Percentiles rank a stretch among this genome's conserved stretches.
Evolutionary conservation across 2,113 vertebrate species (phyloP).

Genomic region (Mola mola): DNA sequence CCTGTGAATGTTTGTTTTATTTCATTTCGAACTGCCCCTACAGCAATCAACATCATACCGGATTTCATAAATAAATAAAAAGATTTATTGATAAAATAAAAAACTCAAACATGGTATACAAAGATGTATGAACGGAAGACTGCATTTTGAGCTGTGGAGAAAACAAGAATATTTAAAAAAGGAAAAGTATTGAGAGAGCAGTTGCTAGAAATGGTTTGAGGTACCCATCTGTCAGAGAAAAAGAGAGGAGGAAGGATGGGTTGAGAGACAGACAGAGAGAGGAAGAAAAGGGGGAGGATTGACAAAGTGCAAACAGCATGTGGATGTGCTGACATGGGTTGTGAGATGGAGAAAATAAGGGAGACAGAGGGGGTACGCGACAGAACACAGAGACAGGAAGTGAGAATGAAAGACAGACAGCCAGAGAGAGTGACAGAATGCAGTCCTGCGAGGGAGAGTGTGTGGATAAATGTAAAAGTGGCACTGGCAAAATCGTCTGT

Average conservation of each 20-base stretch:
- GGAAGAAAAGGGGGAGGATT: neutral
- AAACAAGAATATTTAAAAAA: conserved; percentile 27
- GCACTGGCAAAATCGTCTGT: conserved; percentile 69
- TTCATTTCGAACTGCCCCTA: neutral
- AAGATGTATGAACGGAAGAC: conserved; percentile 27
- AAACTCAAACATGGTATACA: conserved; percentile 4
- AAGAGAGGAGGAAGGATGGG: conserved; percentile 45
- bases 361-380: conserved; percentile 11
- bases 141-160: conserved; percentile 20
- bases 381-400: conserved; percentile 49
- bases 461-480: conserved; percentile 73
- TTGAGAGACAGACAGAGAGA: conserved; percentile 29
- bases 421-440: conserved; percentile 67
- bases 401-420: conserved; percentile 67
- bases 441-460: conserved; percentile 66
- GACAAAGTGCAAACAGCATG: conserved; percentile 63
- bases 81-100: neutral
- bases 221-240: conserved; percentile 69
- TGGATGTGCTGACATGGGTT: conserved; percentile 41
- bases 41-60: neutral
- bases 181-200: conserved; percentile 21
- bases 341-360: conserved; percentile 15
- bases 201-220: conserved; percentile 57
- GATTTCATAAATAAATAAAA: conserved; percentile 6
- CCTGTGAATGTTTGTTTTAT: neutral